Percentiles rank a stretch among this genome's conserved stretches.
Conservation (phyloP, 2,797 vertebrate species). For the Arrhamphus sclerolepis region DNA sequence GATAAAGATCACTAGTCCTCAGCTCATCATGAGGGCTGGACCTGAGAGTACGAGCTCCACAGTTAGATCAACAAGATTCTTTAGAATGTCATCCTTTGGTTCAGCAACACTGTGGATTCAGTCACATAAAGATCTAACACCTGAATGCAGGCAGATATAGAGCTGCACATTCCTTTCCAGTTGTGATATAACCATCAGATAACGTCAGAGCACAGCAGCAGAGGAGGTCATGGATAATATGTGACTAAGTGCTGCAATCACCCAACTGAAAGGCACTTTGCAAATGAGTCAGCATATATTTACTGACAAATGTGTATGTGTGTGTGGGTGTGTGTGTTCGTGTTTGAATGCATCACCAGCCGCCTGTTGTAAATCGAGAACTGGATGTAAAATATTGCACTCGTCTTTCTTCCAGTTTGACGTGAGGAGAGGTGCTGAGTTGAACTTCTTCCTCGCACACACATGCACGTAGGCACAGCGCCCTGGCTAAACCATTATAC, state of each 20-base stretch:
- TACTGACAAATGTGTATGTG: conserved; percentile 31
- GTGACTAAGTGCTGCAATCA: conserved; percentile 73
- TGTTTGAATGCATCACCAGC: conserved; percentile 23
- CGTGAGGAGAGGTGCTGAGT: conserved; percentile 40
- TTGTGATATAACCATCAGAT: conserved; percentile 74
- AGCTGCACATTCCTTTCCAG: conserved; percentile 63
- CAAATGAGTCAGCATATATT: conserved; percentile 63
- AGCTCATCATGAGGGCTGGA: conserved; percentile 12
- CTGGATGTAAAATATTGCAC: conserved; percentile 32
- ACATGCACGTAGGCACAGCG: conserved; percentile 34
- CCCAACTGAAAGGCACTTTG: conserved; percentile 63
- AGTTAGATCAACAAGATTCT: conserved; percentile 53
- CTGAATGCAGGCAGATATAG: conserved; percentile 50
- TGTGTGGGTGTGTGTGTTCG: conserved; percentile 10
- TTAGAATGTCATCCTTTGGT: conserved; percentile 44
- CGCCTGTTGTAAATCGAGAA: conserved; percentile 20
- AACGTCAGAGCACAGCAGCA: conserved; percentile 54
- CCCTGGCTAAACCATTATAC: conserved; percentile 65
- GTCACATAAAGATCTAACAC: conserved; percentile 31
- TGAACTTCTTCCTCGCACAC: conserved; percentile 50
- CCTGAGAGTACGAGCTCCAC: conserved; percentile 21
- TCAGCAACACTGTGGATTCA: conserved; percentile 28
- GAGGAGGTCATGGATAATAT: conserved; percentile 70
- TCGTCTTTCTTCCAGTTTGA: conserved; percentile 11
- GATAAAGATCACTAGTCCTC: conserved; percentile 26